phyloP scores from a whole-genome alignment of 2,888 invertebrate species.

The Drosophila merina region DNA sequence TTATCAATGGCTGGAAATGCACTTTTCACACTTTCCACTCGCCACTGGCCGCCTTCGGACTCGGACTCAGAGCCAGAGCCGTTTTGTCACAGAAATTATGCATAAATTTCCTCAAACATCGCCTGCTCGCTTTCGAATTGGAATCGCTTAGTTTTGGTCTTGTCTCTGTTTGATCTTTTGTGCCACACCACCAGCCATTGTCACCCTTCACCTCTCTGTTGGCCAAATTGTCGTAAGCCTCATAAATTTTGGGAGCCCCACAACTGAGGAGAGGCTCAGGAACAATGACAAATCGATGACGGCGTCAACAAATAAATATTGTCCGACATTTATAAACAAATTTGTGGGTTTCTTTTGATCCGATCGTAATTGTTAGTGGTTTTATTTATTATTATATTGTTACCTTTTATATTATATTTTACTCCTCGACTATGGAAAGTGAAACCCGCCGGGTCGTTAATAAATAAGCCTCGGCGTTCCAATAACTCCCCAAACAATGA shows the following conservation, averaged over 20 bases:
- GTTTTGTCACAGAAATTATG: conserved; percentile 73
- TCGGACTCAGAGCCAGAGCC: not conserved
- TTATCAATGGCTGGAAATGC: conserved; percentile 66
- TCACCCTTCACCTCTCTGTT: conserved; percentile 58
- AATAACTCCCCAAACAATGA: conserved; percentile 71
- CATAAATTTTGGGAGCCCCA: conserved; percentile 55
- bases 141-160: conserved; percentile 55
- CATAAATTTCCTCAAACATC: conserved; percentile 48
- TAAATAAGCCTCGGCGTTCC: conserved; percentile 61
- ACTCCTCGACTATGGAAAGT: conserved; percentile 49
- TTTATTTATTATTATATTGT: not conserved
- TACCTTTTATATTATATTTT: conserved; percentile 34
- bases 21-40: conserved; percentile 56
- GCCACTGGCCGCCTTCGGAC: conserved; percentile 3
- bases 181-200: conserved; percentile 20
- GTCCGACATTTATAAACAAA: conserved; percentile 53
- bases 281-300: conserved; percentile 62
- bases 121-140: conserved; percentile 73
- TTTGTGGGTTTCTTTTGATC: conserved; percentile 34
- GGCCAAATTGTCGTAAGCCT: conserved; percentile 28
- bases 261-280: not conserved
- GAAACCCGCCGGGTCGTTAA: conserved; percentile 65
- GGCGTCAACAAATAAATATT: conserved; percentile 56
- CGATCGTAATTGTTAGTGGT: conserved; percentile 5
- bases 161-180: conserved; percentile 43